Conservation (phyloP, 2,888 invertebrate genomes). For the Galerucella pusilla region DNA sequence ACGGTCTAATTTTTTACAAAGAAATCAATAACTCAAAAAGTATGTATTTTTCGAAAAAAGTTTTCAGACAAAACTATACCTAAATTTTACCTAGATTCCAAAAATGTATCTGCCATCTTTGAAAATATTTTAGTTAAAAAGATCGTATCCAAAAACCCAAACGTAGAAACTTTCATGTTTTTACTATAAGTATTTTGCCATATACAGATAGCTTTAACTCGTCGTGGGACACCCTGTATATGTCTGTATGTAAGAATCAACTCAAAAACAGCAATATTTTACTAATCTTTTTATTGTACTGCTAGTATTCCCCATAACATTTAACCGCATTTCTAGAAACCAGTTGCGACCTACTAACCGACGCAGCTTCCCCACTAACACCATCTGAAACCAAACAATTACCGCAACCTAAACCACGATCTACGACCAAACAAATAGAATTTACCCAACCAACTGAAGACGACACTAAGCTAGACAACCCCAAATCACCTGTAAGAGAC, state of each 20-base stretch:
- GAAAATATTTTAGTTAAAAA: no score
- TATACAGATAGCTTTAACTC: no score
- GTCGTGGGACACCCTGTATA: no score
- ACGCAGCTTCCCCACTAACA: constrained; percentile 58
- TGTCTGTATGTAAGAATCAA: constrained; percentile 53
- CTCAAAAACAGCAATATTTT: constrained; percentile 37
- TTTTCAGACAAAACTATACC: no score
- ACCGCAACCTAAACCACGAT: constrained; percentile 68
- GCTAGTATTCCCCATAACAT: constrained; percentile 62
- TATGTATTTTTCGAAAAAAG: no score
- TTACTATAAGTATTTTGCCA: no score
- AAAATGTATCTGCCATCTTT: no score
- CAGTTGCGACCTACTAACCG: constrained; percentile 62
- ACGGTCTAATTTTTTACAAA: no score
- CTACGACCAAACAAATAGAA: constrained; percentile 51
- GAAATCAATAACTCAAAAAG: no score
- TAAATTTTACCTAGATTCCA: no score
- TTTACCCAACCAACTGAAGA: constrained; percentile 43
- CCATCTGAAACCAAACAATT: constrained; percentile 60
- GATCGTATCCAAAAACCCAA: no score
- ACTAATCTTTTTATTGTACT: constrained; percentile 49
- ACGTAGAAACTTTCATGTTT: no score
- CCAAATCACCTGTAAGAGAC: constrained; percentile 57
- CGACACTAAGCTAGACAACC: constrained; percentile 47
- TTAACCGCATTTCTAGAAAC: constrained; percentile 65